Base-by-base conservation (phyloP, 2,113 vertebrate genomes). In the Tenrec ecaudatus region DNA sequence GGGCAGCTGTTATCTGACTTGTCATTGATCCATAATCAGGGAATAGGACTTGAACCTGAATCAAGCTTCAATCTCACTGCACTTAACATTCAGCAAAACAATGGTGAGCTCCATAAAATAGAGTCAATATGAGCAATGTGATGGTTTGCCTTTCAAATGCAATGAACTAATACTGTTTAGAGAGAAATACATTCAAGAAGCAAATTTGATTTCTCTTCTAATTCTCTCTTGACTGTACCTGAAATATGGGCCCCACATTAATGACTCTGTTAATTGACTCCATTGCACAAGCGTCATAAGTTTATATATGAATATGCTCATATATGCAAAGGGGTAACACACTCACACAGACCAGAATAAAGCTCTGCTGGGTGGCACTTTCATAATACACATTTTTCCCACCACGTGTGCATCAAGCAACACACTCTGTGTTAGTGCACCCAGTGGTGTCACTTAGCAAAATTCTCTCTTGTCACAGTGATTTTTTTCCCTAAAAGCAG, bases 181-280 rank as follows among this genome's bases (percentile, higher is more conserved):
- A 82, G 6, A 62, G 23, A 6, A 64, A 75, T 75, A 87, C 69
- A 69, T 57, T 89, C 36, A 53, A 82, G 75, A 91, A 40, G 47
- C 89, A 69, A 68, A 94, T 69, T 77, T 31, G 27, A 87, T 91
- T 92, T 92, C 57, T 94, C 68, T 90, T 96, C 89, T 80, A 86
- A 85, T 89, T 78, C 40, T 77, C 64, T 87, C 66, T 80, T 47
- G 6, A 43, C 75, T 83, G 8, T 76, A 88, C 29, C 27, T 68
- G 47, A 82, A 90, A 93, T 91, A 12, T 36, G 40, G 47, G 27
- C 57, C 33, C 92, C 43, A 7, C 6, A 86, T 93, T 43, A 86
- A 33, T 58, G 69, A 90, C 23, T 62, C 88, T 25, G 90, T 80
- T 16, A 53, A 53, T 53, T 53, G 47, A 10, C 47, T 53, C 47